A percentile compares a stretch with the other conserved stretches of the same genome.
phyloP scores from a whole-genome alignment of 2,113 vertebrate species.

The Silurus glanis region DNA sequence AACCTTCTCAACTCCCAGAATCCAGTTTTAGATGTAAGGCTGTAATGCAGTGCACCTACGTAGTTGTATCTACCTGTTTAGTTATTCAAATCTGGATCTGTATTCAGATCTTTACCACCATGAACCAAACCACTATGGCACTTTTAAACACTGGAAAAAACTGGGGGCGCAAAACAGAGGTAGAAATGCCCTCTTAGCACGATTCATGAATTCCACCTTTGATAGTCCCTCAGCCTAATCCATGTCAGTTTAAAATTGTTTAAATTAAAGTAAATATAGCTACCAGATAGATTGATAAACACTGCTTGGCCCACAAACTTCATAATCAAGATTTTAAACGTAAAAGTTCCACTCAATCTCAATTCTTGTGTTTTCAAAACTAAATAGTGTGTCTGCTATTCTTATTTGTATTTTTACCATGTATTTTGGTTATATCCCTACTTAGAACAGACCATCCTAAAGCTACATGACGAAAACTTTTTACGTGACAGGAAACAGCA shows the following conservation, averaged over 20 bases:
- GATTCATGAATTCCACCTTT: neutral
- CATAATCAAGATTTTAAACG: neutral
- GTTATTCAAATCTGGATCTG: neutral
- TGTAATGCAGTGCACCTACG: neutral
- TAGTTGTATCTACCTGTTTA: neutral
- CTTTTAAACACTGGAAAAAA: neutral
- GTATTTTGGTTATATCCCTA: neutral
- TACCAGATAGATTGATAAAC: neutral
- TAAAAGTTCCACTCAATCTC: neutral
- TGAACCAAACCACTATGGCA: neutral
- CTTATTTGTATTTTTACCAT: neutral
- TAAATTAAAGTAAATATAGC: too few species aligned
- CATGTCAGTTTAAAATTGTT: neutral
- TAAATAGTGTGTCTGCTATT: neutral
- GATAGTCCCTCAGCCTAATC: neutral
- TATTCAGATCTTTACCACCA: neutral
- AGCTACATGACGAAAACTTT: constrained; percentile 7
- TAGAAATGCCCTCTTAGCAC: neutral
- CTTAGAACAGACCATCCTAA: constrained; percentile 8
- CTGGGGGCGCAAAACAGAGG: neutral
- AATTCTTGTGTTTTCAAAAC: neutral
- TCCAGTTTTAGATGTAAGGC: too few species aligned
- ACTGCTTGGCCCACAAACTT: neutral
- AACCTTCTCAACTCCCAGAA: neutral
- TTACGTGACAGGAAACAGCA: constrained; percentile 21